Evolutionary conservation across 2,797 vertebrate genomes (phyloP), one percentile per base, ranked within the genome.

Genomic region (Novumbra hubbsi): DNA sequence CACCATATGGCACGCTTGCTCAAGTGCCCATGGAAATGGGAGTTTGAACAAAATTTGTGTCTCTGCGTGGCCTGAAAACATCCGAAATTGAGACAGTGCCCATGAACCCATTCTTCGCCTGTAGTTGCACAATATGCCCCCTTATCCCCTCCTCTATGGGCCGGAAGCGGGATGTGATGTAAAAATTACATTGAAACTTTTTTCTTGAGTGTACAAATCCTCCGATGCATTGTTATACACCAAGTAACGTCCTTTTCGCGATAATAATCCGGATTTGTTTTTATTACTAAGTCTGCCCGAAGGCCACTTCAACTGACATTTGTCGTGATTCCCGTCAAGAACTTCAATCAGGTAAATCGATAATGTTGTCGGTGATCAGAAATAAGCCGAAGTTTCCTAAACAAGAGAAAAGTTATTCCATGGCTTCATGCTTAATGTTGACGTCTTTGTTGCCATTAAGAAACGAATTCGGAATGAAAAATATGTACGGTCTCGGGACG

Each of bases 131-230:
- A 11, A 11, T 14, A 45, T 45, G 41, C 41, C 12, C 28, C 64
- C 70, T 68, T 68, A 32, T 71, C 49, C 30, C 76, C 76, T 77
- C 78, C 78, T 76, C 73, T 49, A 77, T 72, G 73, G 78, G 74
- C 87, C 86, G 85, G 88, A 89, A 89, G 86, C 81, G 86, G 86
- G 86, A 87, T 87, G 79, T 88, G 85, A 88, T 84, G 85, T 88
- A 81, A 85, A 85, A 85, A 76, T 79, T 77, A 80, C 73, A 79
- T 65, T 77, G 81, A 74, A 85, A 79, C 73, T 68, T 73, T 73
- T 78, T 74, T 85, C 79, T 70, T 67, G 75, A 81, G 79, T 80
- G 70, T 76, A 71, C 70, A 62, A 74, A 77, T 85, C 78, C 70
- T 73, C 81, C 71, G 81, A 83, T 81, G 81, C 77, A 77, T 80